Evolutionary conservation across 1,140 invertebrate genomes (phyloP).

Genomic region (Cheumatopsyche charites): DNA sequence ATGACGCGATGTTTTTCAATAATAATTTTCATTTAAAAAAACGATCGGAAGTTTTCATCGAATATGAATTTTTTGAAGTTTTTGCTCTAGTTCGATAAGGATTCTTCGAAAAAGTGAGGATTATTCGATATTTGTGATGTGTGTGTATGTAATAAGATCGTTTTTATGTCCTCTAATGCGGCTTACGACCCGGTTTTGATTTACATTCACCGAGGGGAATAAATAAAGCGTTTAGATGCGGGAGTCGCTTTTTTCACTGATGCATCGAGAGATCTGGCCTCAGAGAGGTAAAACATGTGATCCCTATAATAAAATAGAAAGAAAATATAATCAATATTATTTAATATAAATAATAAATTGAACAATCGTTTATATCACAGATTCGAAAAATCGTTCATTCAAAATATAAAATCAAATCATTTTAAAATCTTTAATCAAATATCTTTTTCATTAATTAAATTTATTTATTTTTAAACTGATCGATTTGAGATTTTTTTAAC

Average conservation of each 20-base stretch:
- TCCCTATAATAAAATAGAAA: no score
- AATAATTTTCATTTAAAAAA: no score
- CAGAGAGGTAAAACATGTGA: background rate
- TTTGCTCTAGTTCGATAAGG: no score
- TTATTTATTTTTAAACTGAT: background rate
- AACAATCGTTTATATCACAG: no score
- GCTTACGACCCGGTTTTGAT: constrained; percentile 42
- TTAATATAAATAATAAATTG: no score
- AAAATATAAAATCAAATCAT: background rate
- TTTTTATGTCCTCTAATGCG: constrained; percentile 46
- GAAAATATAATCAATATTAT: no score
- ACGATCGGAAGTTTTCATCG: no score
- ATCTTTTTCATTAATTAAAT: background rate
- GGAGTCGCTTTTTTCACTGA: constrained; percentile 42
- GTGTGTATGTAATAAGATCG: constrained; percentile 43
- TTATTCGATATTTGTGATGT: background rate
- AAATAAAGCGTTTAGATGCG: constrained; percentile 49
- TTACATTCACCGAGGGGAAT: constrained; percentile 45
- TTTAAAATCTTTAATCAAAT: background rate
- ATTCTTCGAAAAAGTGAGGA: no score
- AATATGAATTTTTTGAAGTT: no score
- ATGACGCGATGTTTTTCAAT: no score
- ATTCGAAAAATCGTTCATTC: no score
- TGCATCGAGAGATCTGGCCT: background rate
- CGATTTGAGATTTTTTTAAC: no score